phyloP scores from a whole-genome alignment of 92 coral and sea anemone species.

The Virgularia gustaviana region DNA sequence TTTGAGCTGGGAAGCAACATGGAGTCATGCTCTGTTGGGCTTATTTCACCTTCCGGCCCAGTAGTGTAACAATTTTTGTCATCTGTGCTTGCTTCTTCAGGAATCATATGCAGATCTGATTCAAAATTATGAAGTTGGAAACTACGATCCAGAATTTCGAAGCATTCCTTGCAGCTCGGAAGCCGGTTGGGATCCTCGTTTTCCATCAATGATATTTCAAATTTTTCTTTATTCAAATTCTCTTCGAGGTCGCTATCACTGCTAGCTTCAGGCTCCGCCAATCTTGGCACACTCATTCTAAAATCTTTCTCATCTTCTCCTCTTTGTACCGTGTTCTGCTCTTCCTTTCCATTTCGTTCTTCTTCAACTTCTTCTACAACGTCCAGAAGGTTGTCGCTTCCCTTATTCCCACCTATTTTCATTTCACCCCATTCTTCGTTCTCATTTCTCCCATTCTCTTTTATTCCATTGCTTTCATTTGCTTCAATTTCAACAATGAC shows the following conservation, averaged over 20 bases:
- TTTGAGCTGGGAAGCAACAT: too few relatives aligned
- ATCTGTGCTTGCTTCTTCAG: too few relatives aligned
- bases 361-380: background rate
- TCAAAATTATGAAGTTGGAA: too few relatives aligned
- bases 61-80: too few relatives aligned
- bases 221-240: background rate
- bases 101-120: too few relatives aligned
- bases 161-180: conserved; percentile 14
- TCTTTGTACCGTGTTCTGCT: background rate
- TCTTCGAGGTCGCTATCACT: background rate
- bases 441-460: background rate
- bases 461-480: background rate
- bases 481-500: background rate
- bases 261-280: conserved; percentile 23
- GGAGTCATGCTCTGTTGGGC: too few relatives aligned
- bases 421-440: too few relatives aligned
- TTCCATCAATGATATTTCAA: background rate
- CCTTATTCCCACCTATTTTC: too few relatives aligned
- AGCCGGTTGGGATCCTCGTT: background rate
- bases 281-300: too few relatives aligned
- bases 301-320: background rate
- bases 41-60: too few relatives aligned
- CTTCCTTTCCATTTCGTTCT: too few relatives aligned
- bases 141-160: conserved; percentile 20
- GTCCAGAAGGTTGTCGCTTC: too few relatives aligned